These are phyloP conservation scores for Betta splendens DNA, from an alignment of 2,797 vertebrate species.

Conservation along the genomic window DNA sequence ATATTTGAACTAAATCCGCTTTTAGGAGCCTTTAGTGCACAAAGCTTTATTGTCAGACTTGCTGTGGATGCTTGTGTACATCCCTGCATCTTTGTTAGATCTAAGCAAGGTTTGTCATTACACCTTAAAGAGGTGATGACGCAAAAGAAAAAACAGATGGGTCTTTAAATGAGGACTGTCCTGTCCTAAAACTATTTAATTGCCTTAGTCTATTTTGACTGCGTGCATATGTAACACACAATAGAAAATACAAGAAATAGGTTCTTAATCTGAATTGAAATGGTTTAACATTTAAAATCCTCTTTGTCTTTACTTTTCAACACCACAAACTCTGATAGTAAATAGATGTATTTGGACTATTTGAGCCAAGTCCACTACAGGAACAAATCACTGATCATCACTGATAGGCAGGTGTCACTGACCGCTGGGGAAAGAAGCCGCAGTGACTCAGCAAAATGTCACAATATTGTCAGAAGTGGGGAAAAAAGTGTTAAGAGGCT, in stretches of 20 bases:
- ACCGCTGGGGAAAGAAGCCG: slow-evolving; percentile 20
- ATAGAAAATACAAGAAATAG: too few relatives aligned
- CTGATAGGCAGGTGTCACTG: slow-evolving; percentile 47
- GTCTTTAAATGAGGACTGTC: slow-evolving; percentile 12
- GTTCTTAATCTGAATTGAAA: too few relatives aligned
- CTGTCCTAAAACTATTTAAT: slow-evolving; percentile 9
- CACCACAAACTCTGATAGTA: neutral
- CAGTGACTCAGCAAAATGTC: slow-evolving; percentile 62
- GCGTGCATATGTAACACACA: too few relatives aligned
- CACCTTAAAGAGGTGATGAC: slow-evolving; percentile 33
- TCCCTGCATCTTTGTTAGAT: slow-evolving; percentile 27
- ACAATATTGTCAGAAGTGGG: slow-evolving; percentile 59
- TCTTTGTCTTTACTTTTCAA: neutral
- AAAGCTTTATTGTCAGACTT: slow-evolving; percentile 59
- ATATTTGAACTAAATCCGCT: slow-evolving; percentile 74
- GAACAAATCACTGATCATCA: slow-evolving; percentile 40
- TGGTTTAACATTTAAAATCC: too few relatives aligned
- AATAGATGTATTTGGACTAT: slow-evolving; percentile 5
- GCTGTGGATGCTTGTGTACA: slow-evolving; percentile 10
- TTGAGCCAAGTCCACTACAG: slow-evolving; percentile 19
- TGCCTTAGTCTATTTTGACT: slow-evolving; percentile 5
- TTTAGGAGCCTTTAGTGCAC: slow-evolving; percentile 62
- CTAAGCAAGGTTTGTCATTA: slow-evolving; percentile 21
- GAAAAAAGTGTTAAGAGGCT: slow-evolving; percentile 56
- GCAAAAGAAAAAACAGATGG: slow-evolving; percentile 40